These are phyloP conservation scores for Aspidapion aeneum DNA, from an alignment of 2,888 invertebrate species.

Conservation along the genomic window DNA sequence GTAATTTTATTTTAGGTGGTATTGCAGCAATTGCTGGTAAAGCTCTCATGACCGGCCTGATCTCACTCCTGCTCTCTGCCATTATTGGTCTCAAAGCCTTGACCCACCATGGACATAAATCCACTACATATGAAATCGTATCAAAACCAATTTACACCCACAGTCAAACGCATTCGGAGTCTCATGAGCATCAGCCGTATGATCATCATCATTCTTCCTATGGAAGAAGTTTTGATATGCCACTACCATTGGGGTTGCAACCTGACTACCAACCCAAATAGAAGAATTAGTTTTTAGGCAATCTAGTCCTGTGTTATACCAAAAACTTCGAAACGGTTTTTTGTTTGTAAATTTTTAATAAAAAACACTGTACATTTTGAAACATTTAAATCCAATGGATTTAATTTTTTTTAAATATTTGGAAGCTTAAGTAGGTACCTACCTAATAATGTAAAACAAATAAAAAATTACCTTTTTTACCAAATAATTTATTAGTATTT, in stretches of 20 bases:
- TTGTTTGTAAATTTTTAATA: no score
- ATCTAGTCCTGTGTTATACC: background rate
- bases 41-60: conserved; percentile 76
- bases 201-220: conserved; percentile 54
- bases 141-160: conserved; percentile 76
- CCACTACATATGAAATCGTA: conserved; percentile 80
- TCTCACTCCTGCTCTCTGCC: conserved; percentile 74
- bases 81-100: conserved; percentile 73
- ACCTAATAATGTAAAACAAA: no score
- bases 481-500: background rate
- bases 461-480: background rate
- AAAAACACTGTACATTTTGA: no score
- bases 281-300: background rate
- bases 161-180: conserved; percentile 62
- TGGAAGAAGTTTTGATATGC: conserved; percentile 51
- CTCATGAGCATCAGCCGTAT: conserved; percentile 59
- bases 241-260: conserved; percentile 44
- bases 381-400: no score
- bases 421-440: no score
- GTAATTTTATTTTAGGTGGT: no score
- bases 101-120: conserved; percentile 61
- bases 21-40: conserved; percentile 78
- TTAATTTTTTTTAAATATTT: no score
- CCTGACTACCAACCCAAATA: conserved; percentile 62
- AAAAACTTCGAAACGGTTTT: no score